Evolutionary conservation across 2,888 invertebrate genomes (phyloP).

Genomic region (Hydraecia micacea): DNA sequence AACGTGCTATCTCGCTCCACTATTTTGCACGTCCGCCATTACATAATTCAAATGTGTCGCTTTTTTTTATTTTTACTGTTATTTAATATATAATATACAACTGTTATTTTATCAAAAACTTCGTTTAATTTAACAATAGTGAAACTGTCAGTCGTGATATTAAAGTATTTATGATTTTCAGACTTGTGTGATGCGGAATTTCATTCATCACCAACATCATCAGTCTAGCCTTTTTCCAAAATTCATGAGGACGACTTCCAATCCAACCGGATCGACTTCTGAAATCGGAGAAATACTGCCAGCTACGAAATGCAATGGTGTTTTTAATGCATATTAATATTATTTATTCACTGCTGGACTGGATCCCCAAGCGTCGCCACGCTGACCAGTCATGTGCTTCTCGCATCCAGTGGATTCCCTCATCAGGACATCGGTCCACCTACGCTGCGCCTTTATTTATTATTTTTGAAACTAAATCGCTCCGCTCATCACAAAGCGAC

Average conservation of each 20-base stretch:
- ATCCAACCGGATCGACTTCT: neutral
- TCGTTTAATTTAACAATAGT: neutral
- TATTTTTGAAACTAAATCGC: constrained; percentile 19
- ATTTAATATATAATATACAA: neutral
- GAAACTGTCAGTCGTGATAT: no score
- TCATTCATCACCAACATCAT: neutral
- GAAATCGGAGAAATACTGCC: neutral
- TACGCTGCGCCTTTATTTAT: no score
- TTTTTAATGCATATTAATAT: neutral
- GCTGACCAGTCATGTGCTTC: neutral
- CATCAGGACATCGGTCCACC: neutral
- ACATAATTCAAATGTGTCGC: neutral
- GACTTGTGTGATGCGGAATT: no score
- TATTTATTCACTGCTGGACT: neutral
- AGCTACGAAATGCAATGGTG: neutral
- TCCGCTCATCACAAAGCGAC: constrained; percentile 34
- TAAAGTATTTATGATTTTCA: neutral
- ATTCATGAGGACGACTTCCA: neutral
- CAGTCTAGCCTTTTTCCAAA: neutral
- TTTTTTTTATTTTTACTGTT: neutral
- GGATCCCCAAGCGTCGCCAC: no score
- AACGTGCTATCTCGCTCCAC: neutral
- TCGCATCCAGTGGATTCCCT: neutral
- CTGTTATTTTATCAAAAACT: neutral
- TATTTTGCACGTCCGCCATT: neutral